phyloP scores from a whole-genome alignment of 2,797 vertebrate genomes.

The Coregonus suidteri region DNA sequence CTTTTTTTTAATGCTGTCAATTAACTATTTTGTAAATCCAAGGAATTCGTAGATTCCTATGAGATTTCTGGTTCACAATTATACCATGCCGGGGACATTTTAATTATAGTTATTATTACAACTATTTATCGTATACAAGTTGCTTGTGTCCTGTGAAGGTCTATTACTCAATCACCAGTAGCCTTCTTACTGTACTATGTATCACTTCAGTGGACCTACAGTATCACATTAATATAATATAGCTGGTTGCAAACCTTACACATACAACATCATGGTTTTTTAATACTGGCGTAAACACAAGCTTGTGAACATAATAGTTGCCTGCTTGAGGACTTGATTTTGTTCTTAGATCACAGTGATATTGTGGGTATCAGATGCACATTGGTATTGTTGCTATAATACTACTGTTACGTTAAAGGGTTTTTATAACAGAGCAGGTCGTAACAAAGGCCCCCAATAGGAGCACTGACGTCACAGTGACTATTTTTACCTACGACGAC shows the following conservation, averaged over 20 bases:
- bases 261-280: background rate
- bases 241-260: background rate
- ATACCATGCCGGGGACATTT: background rate
- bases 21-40: background rate
- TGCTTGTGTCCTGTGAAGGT: conserved; percentile 1
- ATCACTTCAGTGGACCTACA: conserved; percentile 15
- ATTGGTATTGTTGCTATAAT: background rate
- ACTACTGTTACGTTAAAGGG: background rate
- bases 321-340: background rate
- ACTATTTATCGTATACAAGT: background rate
- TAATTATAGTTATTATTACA: background rate
- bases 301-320: background rate
- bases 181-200: background rate
- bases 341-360: background rate
- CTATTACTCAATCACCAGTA: background rate
- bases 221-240: background rate
- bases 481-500: background rate
- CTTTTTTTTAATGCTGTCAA: conserved; percentile 18
- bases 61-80: background rate
- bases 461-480: conserved; percentile 1
- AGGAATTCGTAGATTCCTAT: background rate
- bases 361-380: background rate
- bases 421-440: background rate
- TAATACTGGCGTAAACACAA: background rate
- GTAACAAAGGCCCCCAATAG: background rate